phyloP scores from a whole-genome alignment of 2,888 invertebrate species.

The Drosophila helvetica region DNA sequence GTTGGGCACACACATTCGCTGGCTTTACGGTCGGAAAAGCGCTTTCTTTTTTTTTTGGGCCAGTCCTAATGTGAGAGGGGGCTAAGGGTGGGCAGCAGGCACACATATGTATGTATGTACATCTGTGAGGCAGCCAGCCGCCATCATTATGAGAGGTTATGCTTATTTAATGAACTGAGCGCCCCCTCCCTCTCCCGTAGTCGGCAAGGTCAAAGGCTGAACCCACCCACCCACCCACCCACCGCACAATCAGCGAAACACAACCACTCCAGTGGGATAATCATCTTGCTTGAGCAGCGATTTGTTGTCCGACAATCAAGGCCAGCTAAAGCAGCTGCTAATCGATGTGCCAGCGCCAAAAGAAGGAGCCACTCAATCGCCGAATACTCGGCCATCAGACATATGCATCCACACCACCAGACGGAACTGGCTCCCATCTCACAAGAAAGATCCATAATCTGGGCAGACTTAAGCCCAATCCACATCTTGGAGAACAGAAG shows the following conservation, averaged over 20 bases:
- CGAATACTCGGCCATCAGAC: no score
- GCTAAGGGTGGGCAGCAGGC: slow-evolving; percentile 8
- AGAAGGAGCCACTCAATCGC: not conserved
- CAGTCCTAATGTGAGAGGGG: not conserved
- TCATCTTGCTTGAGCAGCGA: not conserved
- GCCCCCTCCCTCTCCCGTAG: slow-evolving; percentile 9
- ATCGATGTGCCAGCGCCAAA: not conserved
- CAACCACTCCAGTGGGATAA: not conserved
- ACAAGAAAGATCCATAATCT: no score
- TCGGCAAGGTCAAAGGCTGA: slow-evolving; percentile 32
- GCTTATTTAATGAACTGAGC: slow-evolving; percentile 71
- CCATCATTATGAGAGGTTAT: slow-evolving; percentile 67
- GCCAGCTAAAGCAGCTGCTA: not conserved
- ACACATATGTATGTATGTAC: slow-evolving; percentile 15
- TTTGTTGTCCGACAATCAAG: not conserved
- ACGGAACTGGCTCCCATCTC: no score
- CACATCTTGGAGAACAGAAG: not conserved
- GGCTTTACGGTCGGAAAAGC: slow-evolving; percentile 34
- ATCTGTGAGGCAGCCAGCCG: slow-evolving; percentile 26
- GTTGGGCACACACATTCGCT: not conserved
- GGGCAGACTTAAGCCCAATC: not conserved
- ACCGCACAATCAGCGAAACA: not conserved
- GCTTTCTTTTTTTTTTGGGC: slow-evolving; percentile 1
- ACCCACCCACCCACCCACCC: not conserved
- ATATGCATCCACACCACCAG: no score